Evolutionary conservation across 2,113 vertebrate genomes (phyloP), one percentile per base, ranked within the genome.

Genomic region (Patagioenas fasciata): DNA sequence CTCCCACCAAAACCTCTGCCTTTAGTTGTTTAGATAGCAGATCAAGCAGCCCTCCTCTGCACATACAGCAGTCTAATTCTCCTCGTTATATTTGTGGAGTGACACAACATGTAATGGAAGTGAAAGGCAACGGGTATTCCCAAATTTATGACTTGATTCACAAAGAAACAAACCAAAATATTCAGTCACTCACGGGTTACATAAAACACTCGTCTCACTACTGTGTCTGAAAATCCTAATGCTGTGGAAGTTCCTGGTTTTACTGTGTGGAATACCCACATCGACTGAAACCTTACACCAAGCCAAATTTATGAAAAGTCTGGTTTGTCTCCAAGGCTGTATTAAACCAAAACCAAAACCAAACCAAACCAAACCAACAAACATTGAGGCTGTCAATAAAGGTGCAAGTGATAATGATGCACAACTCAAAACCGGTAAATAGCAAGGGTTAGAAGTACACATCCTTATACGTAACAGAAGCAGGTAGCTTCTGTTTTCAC

Each of bases 401-500:
- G 42, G 14, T 58, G 21, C 80, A 83, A 75, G 73, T 87, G 77
- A 88, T 87, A 89, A 87, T 31, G 90, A 72, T 15, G 44, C 72
- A 91, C 62, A 94, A 86, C 89, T 91, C 73, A 78, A 70, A 94
- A 67, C 8, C 4, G 14, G 65, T 88, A 96, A 97, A 95, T 21
- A 69, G 89, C 44, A 66, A 71, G 58, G 50, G 50, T 2, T 85
- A 85, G 47, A 95, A 88, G 79, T 40, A 74, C 80, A n/a, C 38
- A 44, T 78, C 56, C 80, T 93, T 87, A 69, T 72, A 89, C 1
- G 20, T 50, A 95, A 94, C 29, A 44, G 81, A 82, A 95, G 69
- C 80, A 94, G 95, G 96, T 94, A 95, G 86, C 54, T 88, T 72
- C 75, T 77, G 44, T 85, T 95, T 95, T 82, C 91, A 88, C 77